Evolutionary conservation across 2,888 invertebrate genomes (phyloP).

Genomic region (Eupsilia transversa): DNA sequence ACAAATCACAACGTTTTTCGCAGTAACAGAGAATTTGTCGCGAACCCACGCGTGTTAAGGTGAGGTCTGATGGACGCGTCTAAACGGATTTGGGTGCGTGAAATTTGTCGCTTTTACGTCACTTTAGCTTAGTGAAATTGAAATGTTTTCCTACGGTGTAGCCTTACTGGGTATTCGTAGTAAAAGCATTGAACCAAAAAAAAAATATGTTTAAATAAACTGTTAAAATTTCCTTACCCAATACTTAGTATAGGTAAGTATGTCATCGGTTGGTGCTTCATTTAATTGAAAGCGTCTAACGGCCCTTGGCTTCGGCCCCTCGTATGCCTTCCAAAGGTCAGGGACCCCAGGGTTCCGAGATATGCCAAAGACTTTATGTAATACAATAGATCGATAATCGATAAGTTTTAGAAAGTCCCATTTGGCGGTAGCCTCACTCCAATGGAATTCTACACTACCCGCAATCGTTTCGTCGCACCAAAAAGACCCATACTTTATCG

Average conservation of each 20-base stretch:
- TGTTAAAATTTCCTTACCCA: background rate
- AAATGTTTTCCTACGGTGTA: slow-evolving; percentile 1
- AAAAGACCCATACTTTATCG: slow-evolving; percentile 60
- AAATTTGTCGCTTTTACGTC: slow-evolving; percentile 47
- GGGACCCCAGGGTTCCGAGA: too few species aligned
- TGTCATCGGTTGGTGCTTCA: too few species aligned
- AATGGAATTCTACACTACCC: slow-evolving; percentile 9
- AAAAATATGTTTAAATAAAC: background rate
- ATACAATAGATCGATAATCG: background rate
- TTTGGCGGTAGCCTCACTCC: background rate
- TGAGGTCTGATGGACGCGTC: slow-evolving; percentile 52
- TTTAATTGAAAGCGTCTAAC: too few species aligned
- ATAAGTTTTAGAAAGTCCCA: background rate
- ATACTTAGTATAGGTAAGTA: too few species aligned
- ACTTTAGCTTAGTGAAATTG: slow-evolving; percentile 29
- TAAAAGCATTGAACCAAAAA: background rate
- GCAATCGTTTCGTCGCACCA: slow-evolving; percentile 21
- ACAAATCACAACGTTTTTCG: slow-evolving; percentile 67
- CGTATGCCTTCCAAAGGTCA: too few species aligned
- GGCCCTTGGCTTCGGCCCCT: too few species aligned
- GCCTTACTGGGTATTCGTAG: background rate
- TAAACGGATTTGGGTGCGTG: slow-evolving; percentile 36
- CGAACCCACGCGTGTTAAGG: slow-evolving; percentile 53
- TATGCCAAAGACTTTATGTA: too few species aligned
- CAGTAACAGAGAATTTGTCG: slow-evolving; percentile 63